Evolutionary conservation across 2,888 invertebrate species (phyloP).

Genomic region (Andrena bicolor): DNA sequence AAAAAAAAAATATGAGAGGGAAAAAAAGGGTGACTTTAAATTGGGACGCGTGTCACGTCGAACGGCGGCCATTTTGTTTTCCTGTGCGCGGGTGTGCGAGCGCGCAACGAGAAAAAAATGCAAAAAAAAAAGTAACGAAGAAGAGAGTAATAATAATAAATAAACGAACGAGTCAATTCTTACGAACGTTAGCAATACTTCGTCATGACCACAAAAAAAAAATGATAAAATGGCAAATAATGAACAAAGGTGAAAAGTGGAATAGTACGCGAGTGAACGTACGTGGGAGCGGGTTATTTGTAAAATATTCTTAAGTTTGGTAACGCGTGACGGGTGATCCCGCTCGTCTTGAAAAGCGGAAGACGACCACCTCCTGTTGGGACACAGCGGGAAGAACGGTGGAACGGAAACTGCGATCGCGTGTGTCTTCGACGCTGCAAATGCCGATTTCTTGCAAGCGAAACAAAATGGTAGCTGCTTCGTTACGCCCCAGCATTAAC

Average conservation of each 20-base stretch:
- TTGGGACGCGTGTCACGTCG: constrained; percentile 77
- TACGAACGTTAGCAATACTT: constrained; percentile 79
- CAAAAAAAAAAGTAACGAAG: constrained; percentile 16
- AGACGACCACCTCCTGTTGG: background rate
- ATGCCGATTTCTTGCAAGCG: constrained; percentile 57
- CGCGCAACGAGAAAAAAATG: constrained; percentile 37
- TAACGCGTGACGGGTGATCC: constrained; percentile 46
- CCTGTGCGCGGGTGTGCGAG: constrained; percentile 67
- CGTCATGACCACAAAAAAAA: constrained; percentile 66
- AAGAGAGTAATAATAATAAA: constrained; percentile 18
- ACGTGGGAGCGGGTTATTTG: constrained; percentile 46
- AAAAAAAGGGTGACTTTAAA: constrained; percentile 63
- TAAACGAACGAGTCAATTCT: constrained; percentile 77
- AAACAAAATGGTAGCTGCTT: constrained; percentile 81
- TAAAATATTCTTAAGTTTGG: constrained; percentile 60
- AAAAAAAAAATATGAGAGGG: constrained; percentile 17
- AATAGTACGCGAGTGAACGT: constrained; percentile 51
- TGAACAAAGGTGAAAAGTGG: constrained; percentile 13
- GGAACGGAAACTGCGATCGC: constrained; percentile 49
- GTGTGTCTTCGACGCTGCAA: constrained; percentile 35
- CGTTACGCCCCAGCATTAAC: constrained; percentile 74
- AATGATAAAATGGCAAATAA: constrained; percentile 61
- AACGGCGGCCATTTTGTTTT: constrained; percentile 82
- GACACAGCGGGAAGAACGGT: constrained; percentile 10
- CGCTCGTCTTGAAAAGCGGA: constrained; percentile 44